phyloP scores from a whole-genome alignment of 1,140 invertebrate species.

The Goniozus legneri region DNA sequence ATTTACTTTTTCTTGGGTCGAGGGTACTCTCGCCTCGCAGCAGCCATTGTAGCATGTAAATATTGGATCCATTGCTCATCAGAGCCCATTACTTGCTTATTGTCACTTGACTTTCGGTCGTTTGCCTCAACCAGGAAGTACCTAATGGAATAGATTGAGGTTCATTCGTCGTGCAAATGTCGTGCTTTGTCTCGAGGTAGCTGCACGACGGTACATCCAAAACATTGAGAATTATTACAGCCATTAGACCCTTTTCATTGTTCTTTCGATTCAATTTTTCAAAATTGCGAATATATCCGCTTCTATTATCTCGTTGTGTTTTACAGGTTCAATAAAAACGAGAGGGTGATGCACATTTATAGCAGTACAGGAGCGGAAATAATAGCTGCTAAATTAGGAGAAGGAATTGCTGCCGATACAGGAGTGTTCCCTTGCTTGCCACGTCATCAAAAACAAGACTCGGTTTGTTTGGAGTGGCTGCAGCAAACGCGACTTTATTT shows the following conservation, averaged over 20 bases:
- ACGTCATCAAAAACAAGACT: conserved; percentile 57
- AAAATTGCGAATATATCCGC: too few relatives aligned
- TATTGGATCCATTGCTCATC: background rate
- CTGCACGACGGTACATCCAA: too few relatives aligned
- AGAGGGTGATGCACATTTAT: conserved; percentile 70
- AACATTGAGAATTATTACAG: too few relatives aligned
- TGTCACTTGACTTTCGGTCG: conserved; percentile 13
- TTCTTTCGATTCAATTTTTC: too few relatives aligned
- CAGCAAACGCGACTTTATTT: conserved; percentile 70
- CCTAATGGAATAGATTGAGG: conserved; percentile 33
- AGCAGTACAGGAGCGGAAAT: conserved; percentile 69
- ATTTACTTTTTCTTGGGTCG: too few relatives aligned
- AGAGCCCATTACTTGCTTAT: conserved; percentile 8
- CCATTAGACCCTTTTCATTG: too few relatives aligned
- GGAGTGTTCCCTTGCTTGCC: conserved; percentile 69
- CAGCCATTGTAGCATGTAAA: too few relatives aligned
- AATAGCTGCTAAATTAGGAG: conserved; percentile 67
- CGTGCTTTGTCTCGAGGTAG: background rate
- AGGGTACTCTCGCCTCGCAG: too few relatives aligned
- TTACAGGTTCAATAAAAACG: conserved; percentile 72
- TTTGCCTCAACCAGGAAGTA: conserved; percentile 32
- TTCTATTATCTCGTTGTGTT: background rate
- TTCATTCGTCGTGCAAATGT: conserved; percentile 16
- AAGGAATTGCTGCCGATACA: conserved; percentile 49
- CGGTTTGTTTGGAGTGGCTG: conserved; percentile 78